Evolutionary conservation across 2,797 vertebrate genomes (phyloP).

Genomic region (Takifugu rubripes): DNA sequence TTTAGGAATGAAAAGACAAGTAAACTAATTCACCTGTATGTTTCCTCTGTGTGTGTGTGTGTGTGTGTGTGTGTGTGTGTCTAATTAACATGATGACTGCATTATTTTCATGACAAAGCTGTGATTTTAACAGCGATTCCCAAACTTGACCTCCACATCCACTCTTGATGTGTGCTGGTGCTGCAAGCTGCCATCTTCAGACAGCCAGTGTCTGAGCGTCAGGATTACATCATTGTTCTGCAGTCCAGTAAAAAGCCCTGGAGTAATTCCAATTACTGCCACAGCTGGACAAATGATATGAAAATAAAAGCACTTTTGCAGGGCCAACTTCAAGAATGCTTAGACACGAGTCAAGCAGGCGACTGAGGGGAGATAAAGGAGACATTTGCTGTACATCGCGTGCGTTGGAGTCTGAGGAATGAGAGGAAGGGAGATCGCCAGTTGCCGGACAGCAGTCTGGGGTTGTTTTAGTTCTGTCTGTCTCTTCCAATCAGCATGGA

Average conservation of each 20-base stretch:
- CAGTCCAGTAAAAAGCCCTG: conserved; percentile 35
- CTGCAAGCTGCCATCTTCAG: conserved; percentile 4
- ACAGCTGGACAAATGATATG: conserved; percentile 9
- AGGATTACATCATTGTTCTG: conserved; percentile 51
- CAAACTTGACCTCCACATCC: neutral
- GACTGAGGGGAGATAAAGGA: neutral
- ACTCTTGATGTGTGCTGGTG: neutral
- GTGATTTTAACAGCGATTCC: conserved; percentile 1
- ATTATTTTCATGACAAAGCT: too few relatives aligned
- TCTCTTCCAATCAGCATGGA: conserved; percentile 49
- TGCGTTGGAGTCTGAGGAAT: neutral
- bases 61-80: conserved; percentile 13
- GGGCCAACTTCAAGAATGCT: neutral
- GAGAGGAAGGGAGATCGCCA: conserved; percentile 22
- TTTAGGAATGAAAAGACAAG: neutral
- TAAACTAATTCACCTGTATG: neutral
- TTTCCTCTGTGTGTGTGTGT: conserved; percentile 5
- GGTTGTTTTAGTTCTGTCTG: conserved; percentile 51
- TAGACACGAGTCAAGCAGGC: neutral
- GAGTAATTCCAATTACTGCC: conserved; percentile 39
- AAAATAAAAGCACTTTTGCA: conserved; percentile 3
- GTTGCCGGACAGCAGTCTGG: conserved; percentile 32
- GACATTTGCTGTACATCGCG: conserved; percentile 1
- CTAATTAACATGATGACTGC: too few relatives aligned
- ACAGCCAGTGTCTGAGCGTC: conserved; percentile 15